Conservation (phyloP, 30 jellyfish, hydroid and myxozoan species). For the Nemopilema nomurai region DNA sequence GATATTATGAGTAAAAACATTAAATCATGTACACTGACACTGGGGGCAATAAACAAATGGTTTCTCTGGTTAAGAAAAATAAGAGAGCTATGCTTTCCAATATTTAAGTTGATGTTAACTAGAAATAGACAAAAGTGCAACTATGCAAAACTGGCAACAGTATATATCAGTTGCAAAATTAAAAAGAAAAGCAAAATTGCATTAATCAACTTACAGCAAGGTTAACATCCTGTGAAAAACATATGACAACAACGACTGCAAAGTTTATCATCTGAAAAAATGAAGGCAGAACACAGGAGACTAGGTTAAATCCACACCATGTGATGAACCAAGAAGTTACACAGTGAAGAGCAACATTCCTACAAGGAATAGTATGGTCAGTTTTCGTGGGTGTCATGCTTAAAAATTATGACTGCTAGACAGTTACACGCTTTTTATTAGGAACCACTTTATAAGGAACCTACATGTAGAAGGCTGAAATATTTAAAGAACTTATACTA, state of each 20-base stretch:
- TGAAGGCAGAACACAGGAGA: slow-evolving; percentile 61
- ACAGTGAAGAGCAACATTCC: slow-evolving; percentile 81
- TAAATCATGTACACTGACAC: neutral
- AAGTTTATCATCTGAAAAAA: slow-evolving; percentile 26
- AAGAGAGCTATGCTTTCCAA: too few species aligned
- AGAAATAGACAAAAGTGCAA: too few species aligned
- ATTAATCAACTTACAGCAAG: slow-evolving; percentile 68
- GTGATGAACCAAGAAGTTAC: slow-evolving; percentile 60
- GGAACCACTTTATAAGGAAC: too few species aligned
- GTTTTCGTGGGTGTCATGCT: too few species aligned
- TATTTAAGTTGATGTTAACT: too few species aligned
- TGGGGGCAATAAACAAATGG: neutral
- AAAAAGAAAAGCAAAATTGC: neutral
- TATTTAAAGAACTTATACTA: too few species aligned
- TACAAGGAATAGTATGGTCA: slow-evolving; percentile 19
- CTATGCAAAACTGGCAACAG: neutral
- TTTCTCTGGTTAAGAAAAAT: too few species aligned
- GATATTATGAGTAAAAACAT: too few species aligned
- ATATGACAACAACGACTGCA: slow-evolving; percentile 18
- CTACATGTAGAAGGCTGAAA: too few species aligned
- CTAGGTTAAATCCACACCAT: slow-evolving; percentile 77
- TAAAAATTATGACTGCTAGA: neutral
- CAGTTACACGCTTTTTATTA: too few species aligned
- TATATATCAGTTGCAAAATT: neutral
- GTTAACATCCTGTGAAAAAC: slow-evolving; percentile 58